A percentile compares a stretch with the other conserved stretches of the same genome.
phyloP scores from a whole-genome alignment of 2,113 vertebrate genomes.

The Ammodytes marinus region DNA sequence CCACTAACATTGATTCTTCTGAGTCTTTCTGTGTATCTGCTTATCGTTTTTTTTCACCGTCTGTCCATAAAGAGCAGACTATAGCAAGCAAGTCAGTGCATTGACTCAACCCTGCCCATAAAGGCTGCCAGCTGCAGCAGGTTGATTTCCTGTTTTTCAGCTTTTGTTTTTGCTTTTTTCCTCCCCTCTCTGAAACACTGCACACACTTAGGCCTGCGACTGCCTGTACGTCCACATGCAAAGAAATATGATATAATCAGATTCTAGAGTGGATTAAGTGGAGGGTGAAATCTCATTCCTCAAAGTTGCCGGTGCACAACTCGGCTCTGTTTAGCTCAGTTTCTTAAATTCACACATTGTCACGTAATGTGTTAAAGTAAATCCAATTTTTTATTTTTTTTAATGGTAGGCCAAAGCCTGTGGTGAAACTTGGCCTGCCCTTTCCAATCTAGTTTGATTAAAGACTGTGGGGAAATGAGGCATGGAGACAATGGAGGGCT shows the following conservation, averaged over 20 bases:
- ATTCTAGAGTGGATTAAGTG: background rate
- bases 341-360: background rate
- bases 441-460: conserved; percentile 57
- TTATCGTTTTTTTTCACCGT: conserved; percentile 32
- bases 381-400: conserved; percentile 14
- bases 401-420: background rate
- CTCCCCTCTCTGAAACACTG: conserved; percentile 21
- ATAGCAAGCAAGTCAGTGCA: conserved; percentile 25
- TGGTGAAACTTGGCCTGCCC: conserved; percentile 50
- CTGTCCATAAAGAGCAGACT: conserved; percentile 14
- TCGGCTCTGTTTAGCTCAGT: background rate
- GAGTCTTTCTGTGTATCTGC: background rate
- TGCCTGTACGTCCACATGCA: background rate
- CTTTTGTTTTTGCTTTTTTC: conserved; percentile 7
- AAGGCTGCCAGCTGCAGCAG: conserved; percentile 45
- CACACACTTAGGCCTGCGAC: background rate
- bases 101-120: conserved; percentile 56
- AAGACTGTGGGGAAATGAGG: conserved; percentile 57
- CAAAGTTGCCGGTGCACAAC: background rate
- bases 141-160: conserved; percentile 74
- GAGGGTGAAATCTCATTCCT: background rate
- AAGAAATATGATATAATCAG: conserved; percentile 4
- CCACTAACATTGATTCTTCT: background rate
- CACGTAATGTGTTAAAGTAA: background rate
- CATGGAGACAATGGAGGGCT: conserved; percentile 45